Evolutionary conservation across 2,113 vertebrate species (phyloP).

Genomic region (Dromaius novaehollandiae): DNA sequence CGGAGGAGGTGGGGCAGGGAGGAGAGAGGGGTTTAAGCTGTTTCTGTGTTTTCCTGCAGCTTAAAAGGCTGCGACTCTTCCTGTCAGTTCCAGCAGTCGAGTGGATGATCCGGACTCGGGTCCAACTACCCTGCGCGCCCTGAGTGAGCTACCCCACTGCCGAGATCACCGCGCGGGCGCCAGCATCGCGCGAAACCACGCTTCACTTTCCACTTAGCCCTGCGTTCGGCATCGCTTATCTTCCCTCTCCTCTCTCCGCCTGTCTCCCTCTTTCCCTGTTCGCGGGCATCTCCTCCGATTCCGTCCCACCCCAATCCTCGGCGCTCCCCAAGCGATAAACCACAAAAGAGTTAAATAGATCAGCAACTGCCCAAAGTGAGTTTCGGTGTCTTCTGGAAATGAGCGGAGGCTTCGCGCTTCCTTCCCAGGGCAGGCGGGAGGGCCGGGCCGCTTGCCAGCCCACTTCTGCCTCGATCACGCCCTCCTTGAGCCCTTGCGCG

Average conservation of each 20-base stretch:
- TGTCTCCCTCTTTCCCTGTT: neutral
- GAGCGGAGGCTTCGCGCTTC: accelerated
- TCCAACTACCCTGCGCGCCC: neutral
- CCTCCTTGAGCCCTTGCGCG: neutral
- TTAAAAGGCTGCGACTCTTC: accelerated
- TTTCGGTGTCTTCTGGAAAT: accelerated
- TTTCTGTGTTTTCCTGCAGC: neutral
- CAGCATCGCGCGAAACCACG: neutral
- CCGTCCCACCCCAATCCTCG: too few relatives aligned
- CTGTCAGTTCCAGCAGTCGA: neutral
- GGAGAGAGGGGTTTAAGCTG: neutral
- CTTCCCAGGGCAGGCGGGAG: neutral
- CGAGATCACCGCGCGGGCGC: accelerated
- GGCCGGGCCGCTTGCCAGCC: neutral
- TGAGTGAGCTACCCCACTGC: accelerated
- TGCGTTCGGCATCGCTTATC: accelerated
- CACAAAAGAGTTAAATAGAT: accelerated
- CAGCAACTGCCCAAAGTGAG: neutral
- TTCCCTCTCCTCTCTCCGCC: too few relatives aligned
- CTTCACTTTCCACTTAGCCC: neutral
- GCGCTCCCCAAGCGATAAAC: neutral
- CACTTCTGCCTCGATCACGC: accelerated
- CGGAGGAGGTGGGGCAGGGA: neutral
- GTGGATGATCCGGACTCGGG: accelerated
- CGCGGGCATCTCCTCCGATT: accelerated